Evolutionary conservation across 2,797 vertebrate species (phyloP).

Genomic region (Spinus olivaceus): DNA sequence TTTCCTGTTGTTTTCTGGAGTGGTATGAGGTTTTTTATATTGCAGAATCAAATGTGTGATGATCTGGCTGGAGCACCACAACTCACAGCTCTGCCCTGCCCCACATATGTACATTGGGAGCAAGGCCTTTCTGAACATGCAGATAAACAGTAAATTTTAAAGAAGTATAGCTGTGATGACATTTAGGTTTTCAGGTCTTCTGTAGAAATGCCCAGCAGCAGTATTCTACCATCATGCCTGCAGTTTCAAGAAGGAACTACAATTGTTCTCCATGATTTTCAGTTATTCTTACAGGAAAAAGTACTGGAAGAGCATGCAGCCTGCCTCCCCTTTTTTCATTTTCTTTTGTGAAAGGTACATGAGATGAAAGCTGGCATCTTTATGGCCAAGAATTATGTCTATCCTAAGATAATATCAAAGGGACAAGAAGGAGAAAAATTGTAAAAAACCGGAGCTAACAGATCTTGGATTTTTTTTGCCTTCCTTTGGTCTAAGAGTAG

Average conservation of each 20-base stretch:
- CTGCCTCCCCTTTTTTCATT: rapidly evolving
- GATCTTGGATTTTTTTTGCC: not conserved
- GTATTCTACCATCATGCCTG: not conserved
- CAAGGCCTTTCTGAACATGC: not conserved
- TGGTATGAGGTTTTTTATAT: not conserved
- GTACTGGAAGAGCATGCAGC: not conserved
- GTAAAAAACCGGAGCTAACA: not conserved
- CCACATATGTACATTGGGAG: not conserved
- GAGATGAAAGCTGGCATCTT: not conserved
- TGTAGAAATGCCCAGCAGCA: not conserved
- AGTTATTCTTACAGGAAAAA: not conserved
- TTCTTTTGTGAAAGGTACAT: not conserved
- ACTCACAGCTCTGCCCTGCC: not conserved
- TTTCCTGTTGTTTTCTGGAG: not conserved
- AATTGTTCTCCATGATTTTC: not conserved
- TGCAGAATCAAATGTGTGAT: not conserved
- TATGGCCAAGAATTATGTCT: not conserved
- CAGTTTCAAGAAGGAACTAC: not conserved
- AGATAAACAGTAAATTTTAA: not conserved
- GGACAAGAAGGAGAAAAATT: not conserved
- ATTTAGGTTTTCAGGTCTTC: not conserved
- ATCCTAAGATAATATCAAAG: not conserved
- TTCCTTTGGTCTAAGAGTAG: not conserved
- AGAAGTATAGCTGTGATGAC: not conserved
- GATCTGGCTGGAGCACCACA: not conserved